Evolutionary conservation across 1,140 invertebrate species (phyloP).

Genomic region (Leucophenga varia): DNA sequence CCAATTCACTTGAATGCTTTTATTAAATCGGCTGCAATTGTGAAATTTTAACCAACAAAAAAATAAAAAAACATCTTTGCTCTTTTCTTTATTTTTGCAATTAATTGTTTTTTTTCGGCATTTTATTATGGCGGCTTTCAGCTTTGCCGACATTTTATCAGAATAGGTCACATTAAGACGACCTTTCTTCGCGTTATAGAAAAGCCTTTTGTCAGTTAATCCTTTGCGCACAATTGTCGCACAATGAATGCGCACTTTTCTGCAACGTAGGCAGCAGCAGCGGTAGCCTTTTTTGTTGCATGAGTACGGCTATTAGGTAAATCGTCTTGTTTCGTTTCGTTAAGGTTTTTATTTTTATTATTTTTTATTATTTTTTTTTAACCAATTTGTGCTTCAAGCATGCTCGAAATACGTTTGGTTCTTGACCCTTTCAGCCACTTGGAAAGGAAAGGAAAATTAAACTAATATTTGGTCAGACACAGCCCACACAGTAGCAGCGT

Average conservation of each 20-base stretch:
- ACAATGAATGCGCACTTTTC: conserved; percentile 44
- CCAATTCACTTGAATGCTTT: conserved; percentile 14
- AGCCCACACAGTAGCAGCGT: conserved; percentile 14
- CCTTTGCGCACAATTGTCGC: neutral
- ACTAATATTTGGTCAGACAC: conserved; percentile 12
- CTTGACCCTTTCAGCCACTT: neutral
- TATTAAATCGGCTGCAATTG: conserved; percentile 24
- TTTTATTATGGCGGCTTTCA: conserved; percentile 15
- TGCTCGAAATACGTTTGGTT: neutral
- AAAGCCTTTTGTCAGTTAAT: neutral
- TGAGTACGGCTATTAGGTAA: conserved; percentile 10
- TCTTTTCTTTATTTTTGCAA: too few species aligned
- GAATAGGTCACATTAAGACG: conserved; percentile 9
- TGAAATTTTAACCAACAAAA: conserved; percentile 40
- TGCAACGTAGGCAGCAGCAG: neutral
- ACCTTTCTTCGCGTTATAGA: neutral
- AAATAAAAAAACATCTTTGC: conserved; percentile 1
- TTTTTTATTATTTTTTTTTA: too few species aligned
- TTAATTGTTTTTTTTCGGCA: conserved; percentile 14
- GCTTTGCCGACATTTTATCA: too few species aligned
- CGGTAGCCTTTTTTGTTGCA: conserved; percentile 1
- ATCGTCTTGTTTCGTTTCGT: too few species aligned
- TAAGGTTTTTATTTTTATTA: too few species aligned
- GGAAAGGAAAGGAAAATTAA: neutral
- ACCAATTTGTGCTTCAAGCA: too few species aligned